Conservation (phyloP, 2,797 vertebrate species). For the Neomorphus geoffroyi region DNA sequence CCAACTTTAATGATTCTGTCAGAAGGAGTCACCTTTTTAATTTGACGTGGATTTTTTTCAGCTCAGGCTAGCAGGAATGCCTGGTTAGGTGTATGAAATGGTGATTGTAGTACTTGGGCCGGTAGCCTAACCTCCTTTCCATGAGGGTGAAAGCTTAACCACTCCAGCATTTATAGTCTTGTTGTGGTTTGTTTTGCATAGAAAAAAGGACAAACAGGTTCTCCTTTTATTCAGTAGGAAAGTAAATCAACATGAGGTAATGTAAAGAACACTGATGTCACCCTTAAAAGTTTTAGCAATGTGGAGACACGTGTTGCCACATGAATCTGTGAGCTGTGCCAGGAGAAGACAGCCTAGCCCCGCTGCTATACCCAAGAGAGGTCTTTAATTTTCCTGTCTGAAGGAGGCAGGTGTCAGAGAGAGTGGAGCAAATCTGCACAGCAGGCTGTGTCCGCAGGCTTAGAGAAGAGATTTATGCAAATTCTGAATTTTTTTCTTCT, state of each 20-base stretch:
- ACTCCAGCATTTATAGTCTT: accelerated
- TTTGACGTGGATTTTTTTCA: not conserved
- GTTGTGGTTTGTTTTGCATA: accelerated
- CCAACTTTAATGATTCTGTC: not conserved
- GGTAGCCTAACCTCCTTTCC: not conserved
- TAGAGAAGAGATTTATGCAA: not conserved
- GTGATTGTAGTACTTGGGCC: not conserved
- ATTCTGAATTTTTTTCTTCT: too few species aligned
- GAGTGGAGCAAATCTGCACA: accelerated
- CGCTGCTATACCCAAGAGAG: accelerated
- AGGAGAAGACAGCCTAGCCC: not conserved
- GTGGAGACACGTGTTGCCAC: accelerated
- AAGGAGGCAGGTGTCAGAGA: not conserved
- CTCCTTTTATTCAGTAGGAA: not conserved
- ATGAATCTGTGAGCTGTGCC: not conserved
- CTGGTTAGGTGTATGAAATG: accelerated
- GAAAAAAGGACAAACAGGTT: not conserved
- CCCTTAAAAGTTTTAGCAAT: not conserved
- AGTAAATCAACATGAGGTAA: not conserved
- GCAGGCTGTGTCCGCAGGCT: not conserved
- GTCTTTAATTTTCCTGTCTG: not conserved
- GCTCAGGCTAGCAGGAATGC: not conserved
- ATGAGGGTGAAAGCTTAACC: not conserved
- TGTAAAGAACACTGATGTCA: not conserved
- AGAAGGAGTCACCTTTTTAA: not conserved